These are phyloP conservation scores for Indicator maculatus DNA, from an alignment of 2,113 vertebrate species.

Conservation along the genomic window DNA sequence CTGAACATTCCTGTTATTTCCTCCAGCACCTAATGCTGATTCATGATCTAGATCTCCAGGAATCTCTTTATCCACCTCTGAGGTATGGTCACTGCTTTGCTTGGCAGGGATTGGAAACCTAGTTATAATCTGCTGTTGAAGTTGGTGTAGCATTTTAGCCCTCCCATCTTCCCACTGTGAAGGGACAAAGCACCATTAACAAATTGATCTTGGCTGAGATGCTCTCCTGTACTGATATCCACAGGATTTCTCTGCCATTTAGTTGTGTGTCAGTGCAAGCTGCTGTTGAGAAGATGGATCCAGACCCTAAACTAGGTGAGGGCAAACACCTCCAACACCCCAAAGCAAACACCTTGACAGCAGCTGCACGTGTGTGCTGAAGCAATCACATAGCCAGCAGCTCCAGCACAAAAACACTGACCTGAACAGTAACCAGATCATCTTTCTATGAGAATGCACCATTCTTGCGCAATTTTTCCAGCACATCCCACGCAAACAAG, in stretches of 20 bases:
- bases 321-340: not conserved
- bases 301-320: not conserved
- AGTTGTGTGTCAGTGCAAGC: not conserved
- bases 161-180: not conserved
- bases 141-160: not conserved
- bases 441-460: constrained; percentile 29
- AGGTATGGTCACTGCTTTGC: not conserved
- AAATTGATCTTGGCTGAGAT: not conserved
- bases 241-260: not conserved
- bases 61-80: not conserved
- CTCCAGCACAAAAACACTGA: not conserved
- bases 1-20: not conserved
- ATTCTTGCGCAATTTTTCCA: constrained; percentile 60
- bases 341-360: not conserved
- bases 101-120: not conserved
- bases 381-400: not conserved
- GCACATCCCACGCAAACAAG: constrained; percentile 4
- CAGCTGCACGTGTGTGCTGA: not conserved
- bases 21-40: not conserved
- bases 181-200: not conserved
- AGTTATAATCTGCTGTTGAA: not conserved
- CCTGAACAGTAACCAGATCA: constrained; percentile 36
- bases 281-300: not conserved
- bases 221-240: not conserved
- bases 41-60: not conserved